Evolutionary conservation across 2,888 invertebrate genomes (phyloP), one percentile per base, ranked within the genome.

Genomic region (Alloscopus bannaensis): DNA sequence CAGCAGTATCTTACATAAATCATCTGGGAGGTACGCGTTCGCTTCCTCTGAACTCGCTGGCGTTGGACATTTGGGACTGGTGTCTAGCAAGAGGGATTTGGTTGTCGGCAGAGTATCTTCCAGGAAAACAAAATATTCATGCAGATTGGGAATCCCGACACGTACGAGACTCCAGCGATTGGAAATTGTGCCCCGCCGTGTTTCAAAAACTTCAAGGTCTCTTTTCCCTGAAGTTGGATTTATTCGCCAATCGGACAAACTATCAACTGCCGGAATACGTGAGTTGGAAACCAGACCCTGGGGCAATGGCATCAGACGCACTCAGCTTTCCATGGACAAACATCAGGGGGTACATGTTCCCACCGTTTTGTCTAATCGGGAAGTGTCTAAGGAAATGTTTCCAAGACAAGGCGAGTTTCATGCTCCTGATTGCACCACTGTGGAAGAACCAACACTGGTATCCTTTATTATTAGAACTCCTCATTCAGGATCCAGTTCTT

Each of bases 41-140:
- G 1, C 26, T 3, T 1, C 18, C 1, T 3, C 40, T 66, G 16
- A 59, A 60, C 1, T 4, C 3, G 29, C 1, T 80, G 4, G 73
- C 80, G 0, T 3, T 69, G 50, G 29, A 75, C 3, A 24, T 80
- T 1, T 80, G 80, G 75, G n/a, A 47, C 0, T 80, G 75, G 75
- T 64, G 57, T n/a, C 57, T 75, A 2, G 3, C 4, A 8, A 2
- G 70, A 22, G 22, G n/a, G 11, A 60, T 77, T 26, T 77, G 70
- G 69, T 8, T 77, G 2, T 1, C 20, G 13, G 69, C 77, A 4
- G 64, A 69, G 29, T 77, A 70, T 47, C 52, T 77, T 3, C 70
- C 77, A 4, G 70, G 77, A 6, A n/a, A 16, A 40, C 13, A 18
- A 8, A 77, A 77, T 36, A 13, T 59, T 2, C 40, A 36, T 36